Evolutionary conservation across 2,888 invertebrate genomes (phyloP).

Genomic region (Scaptomyza caliginosa): DNA sequence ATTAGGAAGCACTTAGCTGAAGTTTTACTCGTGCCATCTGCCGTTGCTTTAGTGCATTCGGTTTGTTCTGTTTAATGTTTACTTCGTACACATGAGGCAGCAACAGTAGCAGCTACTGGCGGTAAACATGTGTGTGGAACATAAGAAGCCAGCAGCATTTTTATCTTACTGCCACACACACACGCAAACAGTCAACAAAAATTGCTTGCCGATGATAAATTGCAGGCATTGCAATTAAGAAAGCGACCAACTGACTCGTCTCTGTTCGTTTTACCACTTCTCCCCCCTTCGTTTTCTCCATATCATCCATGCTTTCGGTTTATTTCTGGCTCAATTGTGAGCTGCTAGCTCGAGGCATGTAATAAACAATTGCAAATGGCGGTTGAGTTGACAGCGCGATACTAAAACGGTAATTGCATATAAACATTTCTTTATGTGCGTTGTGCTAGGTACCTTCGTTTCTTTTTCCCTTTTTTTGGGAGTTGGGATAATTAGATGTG

Average conservation of each 20-base stretch:
- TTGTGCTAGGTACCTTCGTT: conserved; percentile 6
- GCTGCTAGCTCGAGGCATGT: conserved; percentile 31
- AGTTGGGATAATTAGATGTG: conserved; percentile 40
- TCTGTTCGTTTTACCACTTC: neutral
- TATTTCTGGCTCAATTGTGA: conserved; percentile 4
- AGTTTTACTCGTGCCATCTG: conserved; percentile 8
- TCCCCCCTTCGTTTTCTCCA: neutral
- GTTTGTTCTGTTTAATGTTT: conserved; percentile 38
- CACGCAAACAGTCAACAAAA: conserved; percentile 27
- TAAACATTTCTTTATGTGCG: conserved; percentile 63
- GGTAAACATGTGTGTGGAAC: conserved; percentile 54
- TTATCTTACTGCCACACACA: conserved; percentile 39
- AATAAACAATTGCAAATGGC: conserved; percentile 69
- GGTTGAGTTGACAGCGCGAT: conserved; percentile 68
- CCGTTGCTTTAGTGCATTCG: conserved; percentile 11
- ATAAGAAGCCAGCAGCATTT: conserved; percentile 46
- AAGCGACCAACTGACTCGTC: conserved; percentile 32
- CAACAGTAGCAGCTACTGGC: conserved; percentile 4
- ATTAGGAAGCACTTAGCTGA: conserved; percentile 52
- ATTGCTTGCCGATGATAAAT: conserved; percentile 68
- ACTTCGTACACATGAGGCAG: conserved; percentile 5
- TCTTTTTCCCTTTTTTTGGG: conserved; percentile 4
- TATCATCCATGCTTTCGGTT: neutral
- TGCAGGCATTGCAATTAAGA: conserved; percentile 69
- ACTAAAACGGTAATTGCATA: conserved; percentile 75